Percentiles rank a stretch among this genome's conserved stretches.
Evolutionary conservation across 2,888 invertebrate species (phyloP).

Genomic region (Teleogryllus oceanicus): DNA sequence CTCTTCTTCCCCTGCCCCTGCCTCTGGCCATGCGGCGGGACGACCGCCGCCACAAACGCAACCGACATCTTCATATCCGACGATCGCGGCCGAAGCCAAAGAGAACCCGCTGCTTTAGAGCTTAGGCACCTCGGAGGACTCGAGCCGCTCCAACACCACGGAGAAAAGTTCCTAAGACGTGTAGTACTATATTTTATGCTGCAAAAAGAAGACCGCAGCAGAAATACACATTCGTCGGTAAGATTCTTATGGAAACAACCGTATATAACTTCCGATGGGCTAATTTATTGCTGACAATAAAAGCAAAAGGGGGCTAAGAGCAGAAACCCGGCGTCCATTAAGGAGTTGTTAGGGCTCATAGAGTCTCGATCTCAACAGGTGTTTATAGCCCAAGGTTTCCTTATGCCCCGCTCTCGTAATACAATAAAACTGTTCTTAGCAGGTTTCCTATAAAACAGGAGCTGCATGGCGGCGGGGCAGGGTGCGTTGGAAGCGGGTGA

Average conservation of each 20-base stretch:
- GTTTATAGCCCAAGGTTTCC: not conserved
- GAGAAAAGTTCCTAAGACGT: not conserved
- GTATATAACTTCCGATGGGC: not conserved
- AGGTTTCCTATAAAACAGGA: not conserved
- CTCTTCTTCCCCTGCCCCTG: not conserved
- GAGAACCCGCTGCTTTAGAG: not conserved
- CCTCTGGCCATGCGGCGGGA: not conserved
- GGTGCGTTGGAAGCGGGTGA: not conserved
- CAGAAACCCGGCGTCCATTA: not conserved
- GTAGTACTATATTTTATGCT: not conserved
- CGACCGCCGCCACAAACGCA: not conserved
- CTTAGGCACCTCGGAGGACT: not conserved
- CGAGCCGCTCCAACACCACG: not conserved
- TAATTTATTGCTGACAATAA: not conserved
- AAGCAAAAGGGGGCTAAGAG: not conserved
- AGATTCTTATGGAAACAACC: not conserved
- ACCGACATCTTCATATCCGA: not conserved
- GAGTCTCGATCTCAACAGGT: not conserved
- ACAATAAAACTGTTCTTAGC: not conserved
- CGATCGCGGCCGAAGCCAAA: not conserved
- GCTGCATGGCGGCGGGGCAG: not conserved
- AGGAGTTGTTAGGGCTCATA: not conserved
- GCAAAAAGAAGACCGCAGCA: not conserved
- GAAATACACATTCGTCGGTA: slow-evolving; percentile 1
- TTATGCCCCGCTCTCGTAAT: not conserved